These are phyloP conservation scores for Thunnus thynnus DNA, from an alignment of 2,113 vertebrate genomes.

Conservation along the genomic window DNA sequence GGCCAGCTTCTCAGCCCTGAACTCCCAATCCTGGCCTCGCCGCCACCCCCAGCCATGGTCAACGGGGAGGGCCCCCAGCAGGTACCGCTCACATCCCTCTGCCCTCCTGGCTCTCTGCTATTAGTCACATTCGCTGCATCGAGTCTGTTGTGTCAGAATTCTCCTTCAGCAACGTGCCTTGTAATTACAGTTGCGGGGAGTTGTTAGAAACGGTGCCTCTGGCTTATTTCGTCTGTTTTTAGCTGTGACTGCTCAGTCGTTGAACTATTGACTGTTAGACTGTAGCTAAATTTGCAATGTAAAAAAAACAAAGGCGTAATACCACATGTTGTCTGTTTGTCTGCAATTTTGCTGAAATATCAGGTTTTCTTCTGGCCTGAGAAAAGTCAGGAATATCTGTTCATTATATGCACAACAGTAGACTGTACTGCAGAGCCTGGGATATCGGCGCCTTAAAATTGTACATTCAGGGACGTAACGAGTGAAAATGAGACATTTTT, in stretches of 20 bases:
- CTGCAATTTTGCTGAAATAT: not conserved
- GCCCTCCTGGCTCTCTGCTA: not conserved
- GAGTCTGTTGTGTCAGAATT: not conserved
- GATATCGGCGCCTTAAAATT: not conserved
- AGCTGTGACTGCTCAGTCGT: slow-evolving; percentile 4
- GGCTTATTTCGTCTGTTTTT: slow-evolving; percentile 16
- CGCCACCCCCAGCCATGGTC: slow-evolving; percentile 91
- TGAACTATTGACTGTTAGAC: slow-evolving; percentile 1
- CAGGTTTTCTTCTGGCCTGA: no score
- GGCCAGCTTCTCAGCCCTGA: slow-evolving; percentile 93
- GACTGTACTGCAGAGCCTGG: not conserved
- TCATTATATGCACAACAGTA: not conserved
- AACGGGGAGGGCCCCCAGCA: slow-evolving; percentile 97
- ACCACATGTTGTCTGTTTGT: not conserved
- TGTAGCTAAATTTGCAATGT: not conserved
- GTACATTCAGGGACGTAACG: not conserved
- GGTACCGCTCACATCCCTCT: slow-evolving; percentile 79
- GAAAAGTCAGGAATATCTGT: not conserved
- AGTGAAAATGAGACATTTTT: not conserved
- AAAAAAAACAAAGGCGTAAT: not conserved
- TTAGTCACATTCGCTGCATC: slow-evolving; percentile 2
- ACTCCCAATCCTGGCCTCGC: slow-evolving; percentile 90
- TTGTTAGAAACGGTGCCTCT: not conserved
- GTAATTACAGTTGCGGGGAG: slow-evolving; percentile 24
- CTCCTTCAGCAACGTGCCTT: not conserved